phyloP scores from a whole-genome alignment of 2,113 vertebrate species.

The Galbula dea region DNA sequence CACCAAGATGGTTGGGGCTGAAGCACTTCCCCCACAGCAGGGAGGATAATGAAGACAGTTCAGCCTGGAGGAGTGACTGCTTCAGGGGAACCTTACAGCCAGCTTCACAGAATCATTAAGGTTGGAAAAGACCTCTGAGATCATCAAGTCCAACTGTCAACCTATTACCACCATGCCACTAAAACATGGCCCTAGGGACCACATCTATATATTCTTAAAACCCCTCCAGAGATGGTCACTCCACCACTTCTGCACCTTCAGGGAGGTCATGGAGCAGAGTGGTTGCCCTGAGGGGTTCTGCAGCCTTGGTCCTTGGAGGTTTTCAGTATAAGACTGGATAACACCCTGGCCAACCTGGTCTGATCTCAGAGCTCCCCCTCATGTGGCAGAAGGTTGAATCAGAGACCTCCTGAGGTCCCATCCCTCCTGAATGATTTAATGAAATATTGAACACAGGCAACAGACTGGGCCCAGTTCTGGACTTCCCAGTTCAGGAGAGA shows the following conservation, averaged over 20 bases:
- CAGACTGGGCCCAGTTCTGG: too few relatives aligned
- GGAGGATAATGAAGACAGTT: neutral
- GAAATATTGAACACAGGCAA: neutral
- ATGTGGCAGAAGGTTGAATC: neutral
- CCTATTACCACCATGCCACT: too few relatives aligned
- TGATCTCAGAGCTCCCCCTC: neutral
- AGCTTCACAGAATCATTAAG: too few relatives aligned
- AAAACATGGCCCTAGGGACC: too few relatives aligned
- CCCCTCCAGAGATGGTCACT: too few relatives aligned
- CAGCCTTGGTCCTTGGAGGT: neutral
- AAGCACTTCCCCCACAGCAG: neutral
- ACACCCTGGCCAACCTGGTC: neutral
- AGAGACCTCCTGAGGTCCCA: neutral
- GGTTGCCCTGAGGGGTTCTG: neutral
- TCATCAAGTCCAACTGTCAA: too few relatives aligned
- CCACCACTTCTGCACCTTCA: neutral
- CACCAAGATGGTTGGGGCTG: neutral
- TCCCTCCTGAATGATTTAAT: rapidly evolving
- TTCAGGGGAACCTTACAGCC: neutral
- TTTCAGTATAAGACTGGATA: neutral
- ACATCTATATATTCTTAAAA: too few relatives aligned
- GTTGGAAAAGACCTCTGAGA: too few relatives aligned
- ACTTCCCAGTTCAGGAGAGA: too few relatives aligned
- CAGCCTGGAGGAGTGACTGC: neutral
- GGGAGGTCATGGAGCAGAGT: neutral